A percentile compares a stretch with the other conserved stretches of the same genome.
Evolutionary conservation across 2,888 invertebrate genomes (phyloP).

Genomic region (Ditylenchus weischeri): DNA sequence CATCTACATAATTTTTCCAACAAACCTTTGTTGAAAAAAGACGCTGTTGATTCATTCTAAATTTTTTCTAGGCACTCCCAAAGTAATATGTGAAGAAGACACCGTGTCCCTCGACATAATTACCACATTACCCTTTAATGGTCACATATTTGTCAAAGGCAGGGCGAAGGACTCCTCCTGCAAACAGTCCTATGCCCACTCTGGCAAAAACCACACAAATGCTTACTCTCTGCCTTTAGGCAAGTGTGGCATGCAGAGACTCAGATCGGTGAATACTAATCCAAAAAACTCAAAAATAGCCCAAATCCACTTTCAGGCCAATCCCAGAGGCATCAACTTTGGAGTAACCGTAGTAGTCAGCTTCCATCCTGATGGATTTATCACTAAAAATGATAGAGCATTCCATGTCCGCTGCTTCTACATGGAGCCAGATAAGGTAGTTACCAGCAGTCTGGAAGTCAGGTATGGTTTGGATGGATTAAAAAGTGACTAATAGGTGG

Average conservation of each 20-base stretch:
- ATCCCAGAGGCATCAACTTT: slow-evolving; percentile 57
- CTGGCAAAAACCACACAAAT: slow-evolving; percentile 37
- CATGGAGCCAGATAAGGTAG: slow-evolving; percentile 58
- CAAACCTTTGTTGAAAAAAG: no score
- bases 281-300: no score
- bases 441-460: slow-evolving; percentile 54
- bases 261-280: slow-evolving; percentile 47
- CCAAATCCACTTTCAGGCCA: slow-evolving; percentile 41
- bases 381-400: slow-evolving; percentile 57
- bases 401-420: slow-evolving; percentile 57
- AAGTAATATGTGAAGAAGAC: slow-evolving; percentile 56
- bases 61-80: slow-evolving; percentile 49
- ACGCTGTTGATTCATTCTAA: neutral
- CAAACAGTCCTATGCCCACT: slow-evolving; percentile 49
- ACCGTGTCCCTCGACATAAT: slow-evolving; percentile 55
- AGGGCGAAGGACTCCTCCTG: slow-evolving; percentile 55
- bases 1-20: no score
- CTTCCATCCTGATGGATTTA: slow-evolving; percentile 57
- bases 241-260: slow-evolving; percentile 57
- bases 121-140: slow-evolving; percentile 53
- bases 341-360: slow-evolving; percentile 57
- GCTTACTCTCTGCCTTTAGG: slow-evolving; percentile 55
- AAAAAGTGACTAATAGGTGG: neutral
- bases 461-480: slow-evolving; percentile 39
- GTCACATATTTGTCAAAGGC: slow-evolving; percentile 58